phyloP scores from a whole-genome alignment of 2,113 vertebrate genomes.

The Forbesichthys agassizii region DNA sequence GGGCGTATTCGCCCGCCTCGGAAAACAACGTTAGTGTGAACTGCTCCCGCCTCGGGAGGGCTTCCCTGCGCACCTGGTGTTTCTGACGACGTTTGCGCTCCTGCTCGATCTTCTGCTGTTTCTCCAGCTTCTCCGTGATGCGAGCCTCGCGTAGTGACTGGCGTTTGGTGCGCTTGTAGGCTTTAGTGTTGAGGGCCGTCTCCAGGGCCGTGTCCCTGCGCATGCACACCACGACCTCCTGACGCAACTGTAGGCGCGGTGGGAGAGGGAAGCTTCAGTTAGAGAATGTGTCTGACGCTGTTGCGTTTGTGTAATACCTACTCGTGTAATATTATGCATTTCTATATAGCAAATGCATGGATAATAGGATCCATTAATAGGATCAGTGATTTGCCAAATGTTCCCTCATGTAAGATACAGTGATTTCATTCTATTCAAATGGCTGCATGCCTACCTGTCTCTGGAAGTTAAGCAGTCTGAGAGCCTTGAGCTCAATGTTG shows the following conservation, averaged over 20 bases:
- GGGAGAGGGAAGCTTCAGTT: background rate
- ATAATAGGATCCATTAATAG: too few relatives aligned
- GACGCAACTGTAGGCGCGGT: constrained; percentile 79
- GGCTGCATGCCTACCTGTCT: constrained; percentile 82
- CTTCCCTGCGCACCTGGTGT: constrained; percentile 83
- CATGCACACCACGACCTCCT: constrained; percentile 99
- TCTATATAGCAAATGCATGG: too few relatives aligned
- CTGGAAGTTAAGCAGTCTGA: constrained; percentile 96
- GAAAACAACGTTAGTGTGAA: too few relatives aligned
- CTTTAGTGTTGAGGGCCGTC: constrained; percentile 94
- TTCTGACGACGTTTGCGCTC: constrained; percentile 95
- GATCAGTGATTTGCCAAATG: too few relatives aligned
- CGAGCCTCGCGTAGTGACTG: constrained; percentile 93
- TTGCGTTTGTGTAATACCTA: too few relatives aligned
- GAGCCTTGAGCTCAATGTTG: constrained; percentile 94
- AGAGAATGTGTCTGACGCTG: too few relatives aligned
- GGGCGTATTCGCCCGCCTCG: too few relatives aligned
- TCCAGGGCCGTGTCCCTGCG: constrained; percentile 92
- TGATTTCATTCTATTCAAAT: too few relatives aligned
- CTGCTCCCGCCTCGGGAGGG: background rate
- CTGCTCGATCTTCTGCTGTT: constrained; percentile 98
- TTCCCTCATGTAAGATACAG: background rate
- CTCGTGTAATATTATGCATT: too few relatives aligned
- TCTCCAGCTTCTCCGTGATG: constrained; percentile 98
- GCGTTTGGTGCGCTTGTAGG: constrained; percentile 97